Conservation (phyloP, 2,113 vertebrate species). For the Amphiprion percula region DNA sequence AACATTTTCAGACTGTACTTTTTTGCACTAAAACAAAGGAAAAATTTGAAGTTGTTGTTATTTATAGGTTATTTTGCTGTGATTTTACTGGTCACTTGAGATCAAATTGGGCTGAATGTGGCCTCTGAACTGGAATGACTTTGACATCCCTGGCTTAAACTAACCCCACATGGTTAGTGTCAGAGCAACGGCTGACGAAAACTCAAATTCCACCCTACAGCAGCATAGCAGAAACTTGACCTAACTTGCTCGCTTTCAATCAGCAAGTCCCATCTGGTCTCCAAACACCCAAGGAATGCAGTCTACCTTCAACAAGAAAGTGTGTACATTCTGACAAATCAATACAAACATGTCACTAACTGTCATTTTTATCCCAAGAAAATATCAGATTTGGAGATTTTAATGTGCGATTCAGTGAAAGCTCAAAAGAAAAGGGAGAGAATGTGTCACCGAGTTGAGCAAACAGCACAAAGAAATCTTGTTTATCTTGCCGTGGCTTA, state of each 20-base stretch:
- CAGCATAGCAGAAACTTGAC: slow-evolving; percentile 58
- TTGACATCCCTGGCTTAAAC: background rate
- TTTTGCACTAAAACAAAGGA: too few species aligned
- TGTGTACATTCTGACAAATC: slow-evolving; percentile 4
- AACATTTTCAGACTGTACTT: too few species aligned
- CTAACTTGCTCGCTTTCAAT: slow-evolving; percentile 62
- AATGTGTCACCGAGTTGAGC: background rate
- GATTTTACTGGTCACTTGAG: too few species aligned
- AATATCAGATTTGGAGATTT: background rate
- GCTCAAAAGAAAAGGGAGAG: too few species aligned
- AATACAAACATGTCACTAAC: background rate
- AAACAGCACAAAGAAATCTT: background rate
- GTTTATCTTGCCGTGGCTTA: background rate
- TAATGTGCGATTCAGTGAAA: background rate
- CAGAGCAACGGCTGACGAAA: background rate
- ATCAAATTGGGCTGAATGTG: too few species aligned
- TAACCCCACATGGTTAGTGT: background rate
- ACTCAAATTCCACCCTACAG: slow-evolving; percentile 18
- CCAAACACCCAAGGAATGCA: slow-evolving; percentile 62
- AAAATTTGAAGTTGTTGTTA: too few species aligned
- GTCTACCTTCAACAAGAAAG: slow-evolving; percentile 24
- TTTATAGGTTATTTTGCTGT: too few species aligned
- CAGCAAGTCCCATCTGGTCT: slow-evolving; percentile 52
- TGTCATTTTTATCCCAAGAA: too few species aligned
- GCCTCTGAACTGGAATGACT: too few species aligned